Evolutionary conservation across 2,888 invertebrate genomes (phyloP).

Genomic region (Spodoptera littoralis): DNA sequence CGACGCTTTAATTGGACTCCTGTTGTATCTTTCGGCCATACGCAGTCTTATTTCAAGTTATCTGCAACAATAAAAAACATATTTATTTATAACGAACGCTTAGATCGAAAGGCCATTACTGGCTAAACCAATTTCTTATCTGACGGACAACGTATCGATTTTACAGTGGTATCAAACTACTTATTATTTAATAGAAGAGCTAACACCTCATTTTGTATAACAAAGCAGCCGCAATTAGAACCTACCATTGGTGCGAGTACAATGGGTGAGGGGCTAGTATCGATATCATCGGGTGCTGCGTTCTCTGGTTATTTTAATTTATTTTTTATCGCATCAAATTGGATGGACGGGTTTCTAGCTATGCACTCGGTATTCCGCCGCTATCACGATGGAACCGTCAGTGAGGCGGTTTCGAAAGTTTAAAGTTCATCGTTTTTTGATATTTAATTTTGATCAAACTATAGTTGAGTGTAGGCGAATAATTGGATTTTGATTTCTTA

Average conservation of each 20-base stretch:
- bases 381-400: constrained; percentile 78
- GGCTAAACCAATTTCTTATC: constrained; percentile 69
- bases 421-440: constrained; percentile 81
- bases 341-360: constrained; percentile 81
- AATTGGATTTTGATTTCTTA: constrained; percentile 49
- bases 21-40: constrained; percentile 83
- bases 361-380: constrained; percentile 74
- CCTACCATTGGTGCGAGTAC: constrained; percentile 80
- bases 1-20: constrained; percentile 83
- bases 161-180: constrained; percentile 75
- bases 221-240: constrained; percentile 87
- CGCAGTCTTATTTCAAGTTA: constrained; percentile 80
- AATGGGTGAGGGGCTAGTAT: constrained; percentile 80
- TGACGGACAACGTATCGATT: constrained; percentile 69
- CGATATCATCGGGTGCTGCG: constrained; percentile 82
- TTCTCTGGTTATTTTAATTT: constrained; percentile 85
- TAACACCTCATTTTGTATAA: constrained; percentile 88
- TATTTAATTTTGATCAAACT: constrained; percentile 72
- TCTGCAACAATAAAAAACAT: constrained; percentile 79
- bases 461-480: constrained; percentile 51
- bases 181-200: constrained; percentile 87
- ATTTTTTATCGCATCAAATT: constrained; percentile 87
- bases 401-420: constrained; percentile 75
- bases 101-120: constrained; percentile 53
- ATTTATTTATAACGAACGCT: constrained; percentile 50